Base-by-base conservation (phyloP, 2,888 invertebrate species). In the Thumatha senex region DNA sequence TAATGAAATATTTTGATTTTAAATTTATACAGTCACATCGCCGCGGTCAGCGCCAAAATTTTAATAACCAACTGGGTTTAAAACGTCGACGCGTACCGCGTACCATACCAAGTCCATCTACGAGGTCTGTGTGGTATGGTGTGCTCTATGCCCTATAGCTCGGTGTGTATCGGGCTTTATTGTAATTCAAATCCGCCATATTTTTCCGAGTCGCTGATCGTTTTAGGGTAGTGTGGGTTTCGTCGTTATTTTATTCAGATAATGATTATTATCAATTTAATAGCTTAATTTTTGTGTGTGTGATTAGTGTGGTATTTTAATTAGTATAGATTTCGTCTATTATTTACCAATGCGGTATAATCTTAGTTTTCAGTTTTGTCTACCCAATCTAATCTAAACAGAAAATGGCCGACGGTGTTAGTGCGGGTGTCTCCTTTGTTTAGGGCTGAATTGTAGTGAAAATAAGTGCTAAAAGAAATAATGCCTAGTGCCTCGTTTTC, bases 401-500 rank as follows among this genome's bases (percentile, higher is more conserved):
- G 94, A 95, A 95, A 95, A 95, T 96, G 96, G 96, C 95, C 94
- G 95, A 94, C 94, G 92, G 93, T 94, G 93, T 93, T 93, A 93
- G 94, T 94, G 94, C 94, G 93, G 93, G 93, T 94, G 94, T 94
- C 94, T 95, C 94, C 95, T 95, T 95, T 95, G 95, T 95, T 95
- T 95, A 95, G 94, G 82, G 88, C 89, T 88, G 86, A 86, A 89
- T 91, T 92, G 67, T 85, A 85, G 87, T 88, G 90, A 88, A 88
- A 86, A 84, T 91, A 89, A 91, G 88, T 86, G 84, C 70, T 79
- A 82, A 82, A 84, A 91, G 89, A 90, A 92, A 96, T 94, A 93
- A 96, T 97, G 97, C 97, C 97, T 94, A 97, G 97, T 94, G 97
- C 97, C 93, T 97, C 97, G 89, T 97, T 97, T 92, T 96, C 96